Base-by-base conservation (phyloP, 2,797 vertebrate species). In the Centroberyx gerrardi region DNA sequence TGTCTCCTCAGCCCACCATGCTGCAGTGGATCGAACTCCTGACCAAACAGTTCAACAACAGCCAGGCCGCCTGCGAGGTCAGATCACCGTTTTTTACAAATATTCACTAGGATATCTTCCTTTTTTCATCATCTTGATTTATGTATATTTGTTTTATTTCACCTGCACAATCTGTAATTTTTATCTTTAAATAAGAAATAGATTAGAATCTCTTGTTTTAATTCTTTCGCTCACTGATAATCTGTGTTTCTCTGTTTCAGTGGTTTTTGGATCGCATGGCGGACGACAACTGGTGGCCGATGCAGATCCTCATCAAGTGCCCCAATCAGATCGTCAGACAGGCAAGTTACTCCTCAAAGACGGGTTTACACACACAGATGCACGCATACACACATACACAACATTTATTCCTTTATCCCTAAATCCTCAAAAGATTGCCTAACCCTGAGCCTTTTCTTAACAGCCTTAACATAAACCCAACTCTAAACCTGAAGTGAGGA, bases 221-320 rank as follows among this genome's bases (percentile, higher is more conserved):
- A n/a, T n/a, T n/a, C n/a, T 22, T 22, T 22, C 2, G 10, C 8
- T 64, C 0, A 8, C 4, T n/a, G 9, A 49, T 27, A 0, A 9
- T 0, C 7, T 18, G 10, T 15, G 22, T 5, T 36, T 12, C 0
- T 64, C 8, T 62, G 6, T 71, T 89, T 75, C 91, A 99, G 98
- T 99, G 98, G 98, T 99, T 99, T 95, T 93, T 99, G 94, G 98
- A 99, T 87, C 97, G 97, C 38, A 99, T 99, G 98, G 98, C 98
- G 63, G 98, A 99, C 82, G 98, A 99, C 91, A 99, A 99, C 94
- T 99, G 98, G 98, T 99, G 98, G 98, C 98, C 98, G 40, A 99
- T 99, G 98, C 98, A 99, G 94, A 99, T 99, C 92, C 95, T 99
- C 83, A 99, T 99, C 79, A 99, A 99, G 89, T 99, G 98, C 70